Evolutionary conservation across 1,140 invertebrate species (phyloP), one percentile per base, ranked within the genome.

Genomic region (Rhopalosiphum padi): DNA sequence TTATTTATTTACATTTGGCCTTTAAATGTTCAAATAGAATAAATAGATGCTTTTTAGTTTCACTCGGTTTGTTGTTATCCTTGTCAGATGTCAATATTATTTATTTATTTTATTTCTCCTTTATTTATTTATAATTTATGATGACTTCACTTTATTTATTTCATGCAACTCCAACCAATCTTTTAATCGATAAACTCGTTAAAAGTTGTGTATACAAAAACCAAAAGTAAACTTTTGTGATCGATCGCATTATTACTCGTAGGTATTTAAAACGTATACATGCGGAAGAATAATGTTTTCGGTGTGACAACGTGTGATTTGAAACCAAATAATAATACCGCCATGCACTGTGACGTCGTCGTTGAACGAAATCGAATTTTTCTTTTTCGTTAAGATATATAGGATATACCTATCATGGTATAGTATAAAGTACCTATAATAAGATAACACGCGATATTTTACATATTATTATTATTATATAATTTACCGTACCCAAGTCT

Each of bases 111-210:
- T 30, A 60, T 68, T 68, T 68, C 15, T 68, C 11, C 1, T 68
- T 68, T 68, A 68, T n/a, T 68, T 77, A n/a, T 77, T n/a, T 77
- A 35, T 77, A 77, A 77, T 21, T 77, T 77, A 77, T 77, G 60
- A 77, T 18, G 30, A 77, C 60, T 77, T n/a, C 3, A 18, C n/a
- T 77, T 77, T 77, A 77, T 77, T 77, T 77, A 77, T 77, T 77
- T n/a, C 60, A 77, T n/a, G 30, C 60, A 18, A 77, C 60, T 18
- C 60, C 15, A 18, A 1, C 4, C 60, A n/a, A n/a, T n/a, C 30
- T 68, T 68, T n/a, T n/a, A 68, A 68, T 77, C 60, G 60, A 77
- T 77, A 77, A 77, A 77, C 60, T 77, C 60, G n/a, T 77, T 77
- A 77, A 77, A 77, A 77, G 60, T 77, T n/a, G 60, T 77, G 18